These are phyloP conservation scores for Leuciscus waleckii DNA, from an alignment of 2,797 vertebrate species.

Conservation along the genomic window DNA sequence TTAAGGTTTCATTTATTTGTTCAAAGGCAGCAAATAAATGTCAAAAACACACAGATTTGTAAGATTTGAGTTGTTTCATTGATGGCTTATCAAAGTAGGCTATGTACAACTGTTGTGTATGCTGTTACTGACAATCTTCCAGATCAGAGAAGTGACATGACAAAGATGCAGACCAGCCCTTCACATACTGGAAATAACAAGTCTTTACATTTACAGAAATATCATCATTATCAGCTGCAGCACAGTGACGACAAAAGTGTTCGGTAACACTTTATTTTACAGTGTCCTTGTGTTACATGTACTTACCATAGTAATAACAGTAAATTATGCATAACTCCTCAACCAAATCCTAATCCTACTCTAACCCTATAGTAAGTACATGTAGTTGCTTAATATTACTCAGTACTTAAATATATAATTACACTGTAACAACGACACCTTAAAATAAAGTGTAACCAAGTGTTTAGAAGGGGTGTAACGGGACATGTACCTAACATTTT, in stretches of 20 bases:
- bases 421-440: too few relatives aligned
- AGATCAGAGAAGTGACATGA: not conserved
- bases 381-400: too few relatives aligned
- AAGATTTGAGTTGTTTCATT: conserved; percentile 24
- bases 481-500: not conserved
- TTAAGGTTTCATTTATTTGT: conserved; percentile 60
- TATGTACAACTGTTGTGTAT: not conserved
- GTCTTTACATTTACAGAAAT: not conserved
- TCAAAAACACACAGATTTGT: conserved; percentile 50
- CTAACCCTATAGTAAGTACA: too few relatives aligned
- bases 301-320: too few relatives aligned
- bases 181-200: not conserved
- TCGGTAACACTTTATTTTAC: too few relatives aligned
- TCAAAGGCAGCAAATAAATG: conserved; percentile 41
- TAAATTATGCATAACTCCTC: too few relatives aligned
- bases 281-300: too few relatives aligned
- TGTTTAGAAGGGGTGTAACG: not conserved
- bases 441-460: too few relatives aligned
- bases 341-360: too few relatives aligned
- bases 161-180: not conserved
- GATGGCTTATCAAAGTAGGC: not conserved
- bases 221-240: not conserved
- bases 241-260: not conserved
- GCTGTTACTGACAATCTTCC: not conserved
- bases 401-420: too few relatives aligned